These are phyloP conservation scores for Harpegnathos saltator DNA, from an alignment of 1,140 invertebrate genomes.

Conservation along the genomic window DNA sequence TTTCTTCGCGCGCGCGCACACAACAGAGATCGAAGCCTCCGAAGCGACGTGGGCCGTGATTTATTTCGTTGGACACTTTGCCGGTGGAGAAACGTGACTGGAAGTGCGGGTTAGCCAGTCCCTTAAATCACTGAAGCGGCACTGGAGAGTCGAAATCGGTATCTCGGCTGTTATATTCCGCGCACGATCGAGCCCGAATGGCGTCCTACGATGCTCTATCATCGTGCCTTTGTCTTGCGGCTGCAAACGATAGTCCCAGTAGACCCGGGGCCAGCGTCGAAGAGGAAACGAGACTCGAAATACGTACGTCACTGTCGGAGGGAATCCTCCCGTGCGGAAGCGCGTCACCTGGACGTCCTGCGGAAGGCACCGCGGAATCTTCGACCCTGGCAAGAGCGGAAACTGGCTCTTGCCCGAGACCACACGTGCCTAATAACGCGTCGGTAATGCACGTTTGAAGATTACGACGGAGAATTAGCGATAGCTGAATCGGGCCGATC, in stretches of 20 bases:
- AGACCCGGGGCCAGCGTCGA: conserved; percentile 45
- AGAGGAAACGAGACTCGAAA: conserved; percentile 55
- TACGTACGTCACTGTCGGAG: conserved; percentile 41
- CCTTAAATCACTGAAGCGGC: conserved; percentile 79
- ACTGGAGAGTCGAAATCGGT: conserved; percentile 68
- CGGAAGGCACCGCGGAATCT: conserved; percentile 23
- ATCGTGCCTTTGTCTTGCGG: conserved; percentile 76
- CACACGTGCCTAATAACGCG: no score
- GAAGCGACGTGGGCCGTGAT: conserved; percentile 66
- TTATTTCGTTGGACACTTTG: conserved; percentile 69
- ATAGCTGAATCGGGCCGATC: not conserved
- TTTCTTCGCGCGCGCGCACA: conserved; percentile 32
- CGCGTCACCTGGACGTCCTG: conserved; percentile 20
- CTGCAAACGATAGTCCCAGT: conserved; percentile 74
- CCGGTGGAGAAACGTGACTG: conserved; percentile 75
- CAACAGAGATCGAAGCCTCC: conserved; percentile 64
- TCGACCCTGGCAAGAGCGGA: not conserved
- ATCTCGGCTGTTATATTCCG: conserved; percentile 72
- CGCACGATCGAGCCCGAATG: conserved; percentile 74
- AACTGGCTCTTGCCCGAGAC: no score
- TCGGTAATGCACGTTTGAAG: no score
- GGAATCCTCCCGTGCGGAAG: conserved; percentile 41
- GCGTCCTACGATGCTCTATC: conserved; percentile 74
- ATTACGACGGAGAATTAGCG: no score
- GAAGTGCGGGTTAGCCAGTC: conserved; percentile 74